Evolutionary conservation across 1,140 invertebrate species (phyloP), one percentile per base, ranked within the genome.

Genomic region (Trachymyrmex septentrionalis): DNA sequence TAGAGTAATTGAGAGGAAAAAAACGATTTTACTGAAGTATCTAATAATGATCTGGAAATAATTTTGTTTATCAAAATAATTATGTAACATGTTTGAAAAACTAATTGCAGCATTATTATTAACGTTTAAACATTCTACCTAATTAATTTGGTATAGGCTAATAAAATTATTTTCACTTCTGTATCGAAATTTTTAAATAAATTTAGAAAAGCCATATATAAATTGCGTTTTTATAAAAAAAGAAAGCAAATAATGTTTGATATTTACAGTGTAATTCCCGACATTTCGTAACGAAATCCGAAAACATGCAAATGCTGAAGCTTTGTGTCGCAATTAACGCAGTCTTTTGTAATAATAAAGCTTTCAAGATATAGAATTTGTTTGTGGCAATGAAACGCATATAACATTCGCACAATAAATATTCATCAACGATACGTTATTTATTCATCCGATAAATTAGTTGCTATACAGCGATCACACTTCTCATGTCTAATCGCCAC

Each of bases 401-500:
- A 14, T n/a, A 67, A 14, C 2, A 24, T n/a, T 61, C 21, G 50
- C 78, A 73, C 44, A 16, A 59, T 85, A 78, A 89, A 86, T 61
- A 89, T 86, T 77, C 69, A 80, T 66, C 44, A 12, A 21, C 53
- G 48, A 69, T 9, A 30, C 34, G 38, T 82, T 77, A 66, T 19
- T 64, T 89, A 86, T 86, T 66, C 59, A 66, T 69, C 72, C 61
- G 16, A 63, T 85, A 59, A 85, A 78, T 85, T 85, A 72, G 50
- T 48, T 10, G 9, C 53, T 67, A 86, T 72, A 21, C 53, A 27
- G 16, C 27, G 66, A 89, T 87, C 81, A 67, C 77, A 66, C 75
- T 86, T 81, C 76, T 76, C 77, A 78, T 57, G 34, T 80, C 59
- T 90, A 89, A 87, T 84, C 72, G 34, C 61, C 77, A 27, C 57